Percentiles rank a stretch among this genome's conserved stretches.
Evolutionary conservation across 1,140 invertebrate species (phyloP).

Genomic region (Mamestra configurata): DNA sequence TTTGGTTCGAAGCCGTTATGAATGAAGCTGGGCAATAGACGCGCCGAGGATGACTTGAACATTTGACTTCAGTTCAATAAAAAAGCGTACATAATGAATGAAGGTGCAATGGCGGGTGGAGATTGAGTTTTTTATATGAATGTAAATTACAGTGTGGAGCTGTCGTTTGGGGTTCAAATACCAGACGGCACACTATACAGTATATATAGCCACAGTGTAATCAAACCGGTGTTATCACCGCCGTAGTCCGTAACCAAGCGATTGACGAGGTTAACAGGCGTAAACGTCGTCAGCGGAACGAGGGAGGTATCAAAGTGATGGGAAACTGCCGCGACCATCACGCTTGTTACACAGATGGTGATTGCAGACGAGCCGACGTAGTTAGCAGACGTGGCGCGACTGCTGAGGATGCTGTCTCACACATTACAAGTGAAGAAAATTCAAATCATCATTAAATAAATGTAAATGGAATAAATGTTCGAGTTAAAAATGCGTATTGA

Average conservation of each 20-base stretch:
- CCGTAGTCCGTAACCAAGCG: neutral
- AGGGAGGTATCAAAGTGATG: neutral
- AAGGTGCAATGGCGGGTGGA: neutral
- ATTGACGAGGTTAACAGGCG: neutral
- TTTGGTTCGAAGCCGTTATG: constrained; percentile 1
- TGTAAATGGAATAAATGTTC: no score
- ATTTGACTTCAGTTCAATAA: neutral
- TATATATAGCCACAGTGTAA: neutral
- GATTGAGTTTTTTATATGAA: neutral
- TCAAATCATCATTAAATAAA: no score
- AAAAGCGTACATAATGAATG: constrained; percentile 26
- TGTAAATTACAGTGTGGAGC: neutral
- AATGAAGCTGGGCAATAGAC: constrained; percentile 8
- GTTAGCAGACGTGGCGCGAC: neutral
- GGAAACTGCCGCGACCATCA: neutral
- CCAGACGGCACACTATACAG: no score
- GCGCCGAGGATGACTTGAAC: constrained; percentile 1
- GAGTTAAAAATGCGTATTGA: no score
- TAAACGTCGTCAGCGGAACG: neutral
- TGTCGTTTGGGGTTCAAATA: neutral
- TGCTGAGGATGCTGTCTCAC: no score
- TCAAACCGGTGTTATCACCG: neutral
- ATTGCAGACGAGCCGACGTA: neutral
- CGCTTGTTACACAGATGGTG: neutral
- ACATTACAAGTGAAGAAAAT: no score